A percentile compares a stretch with the other conserved stretches of the same genome.
Evolutionary conservation across 2,888 invertebrate genomes (phyloP).

Genomic region (Gibbula magus): DNA sequence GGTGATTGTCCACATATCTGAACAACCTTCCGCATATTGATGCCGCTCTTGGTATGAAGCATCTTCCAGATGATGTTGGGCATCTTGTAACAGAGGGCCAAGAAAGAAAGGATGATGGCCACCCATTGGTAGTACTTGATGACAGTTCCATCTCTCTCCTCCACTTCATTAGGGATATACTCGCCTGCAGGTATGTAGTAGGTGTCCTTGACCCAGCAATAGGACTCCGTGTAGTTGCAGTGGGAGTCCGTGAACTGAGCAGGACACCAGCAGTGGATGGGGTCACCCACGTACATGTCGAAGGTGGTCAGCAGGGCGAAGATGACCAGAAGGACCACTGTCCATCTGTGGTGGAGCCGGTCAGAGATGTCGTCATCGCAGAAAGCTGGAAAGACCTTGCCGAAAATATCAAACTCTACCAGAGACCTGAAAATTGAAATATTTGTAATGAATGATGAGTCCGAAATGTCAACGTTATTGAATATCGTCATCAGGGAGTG

Average conservation of each 20-base stretch:
- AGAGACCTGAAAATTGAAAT: background rate
- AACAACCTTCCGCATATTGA: background rate
- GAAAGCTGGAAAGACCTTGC: background rate
- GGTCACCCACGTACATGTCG: conserved; percentile 57
- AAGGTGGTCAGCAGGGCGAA: conserved; percentile 28
- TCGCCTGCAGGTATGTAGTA: conserved; percentile 36
- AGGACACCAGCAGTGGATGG: conserved; percentile 66
- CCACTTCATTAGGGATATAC: conserved; percentile 26
- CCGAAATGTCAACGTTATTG: too few species aligned
- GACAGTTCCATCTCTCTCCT: background rate
- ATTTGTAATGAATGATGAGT: too few species aligned
- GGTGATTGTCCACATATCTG: background rate
- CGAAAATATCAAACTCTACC: background rate
- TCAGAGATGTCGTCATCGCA: conserved; percentile 35
- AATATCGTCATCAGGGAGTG: too few species aligned
- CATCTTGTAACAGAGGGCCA: conserved; percentile 48
- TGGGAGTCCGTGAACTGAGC: conserved; percentile 58
- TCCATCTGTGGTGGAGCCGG: conserved; percentile 36
- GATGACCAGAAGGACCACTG: conserved; percentile 22
- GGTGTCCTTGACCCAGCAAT: conserved; percentile 42
- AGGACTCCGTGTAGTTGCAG: conserved; percentile 42
- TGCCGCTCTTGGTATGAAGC: background rate
- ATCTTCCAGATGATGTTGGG: conserved; percentile 48
- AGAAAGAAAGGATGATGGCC: conserved; percentile 51
- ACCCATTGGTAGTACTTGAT: conserved; percentile 54